A percentile compares a stretch with the other conserved stretches of the same genome.
Conservation (phyloP, 2,113 vertebrate species). For the Scolopax mira region DNA sequence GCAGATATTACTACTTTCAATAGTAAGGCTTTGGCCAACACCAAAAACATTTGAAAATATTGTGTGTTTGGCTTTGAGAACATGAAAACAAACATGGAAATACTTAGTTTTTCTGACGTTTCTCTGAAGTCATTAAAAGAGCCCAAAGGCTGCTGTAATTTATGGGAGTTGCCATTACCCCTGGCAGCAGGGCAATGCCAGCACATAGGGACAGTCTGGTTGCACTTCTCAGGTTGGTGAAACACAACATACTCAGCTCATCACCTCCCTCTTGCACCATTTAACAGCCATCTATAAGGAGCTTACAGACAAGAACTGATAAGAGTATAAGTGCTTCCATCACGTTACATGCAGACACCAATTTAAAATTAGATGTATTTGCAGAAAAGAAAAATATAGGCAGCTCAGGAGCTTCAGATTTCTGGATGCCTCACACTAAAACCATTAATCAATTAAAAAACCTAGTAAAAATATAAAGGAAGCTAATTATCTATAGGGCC, state of each 20-base stretch:
- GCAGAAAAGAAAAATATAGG: neutral
- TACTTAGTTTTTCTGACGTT: neutral
- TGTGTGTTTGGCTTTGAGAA: neutral
- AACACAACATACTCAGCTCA: neutral
- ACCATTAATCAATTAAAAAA: neutral
- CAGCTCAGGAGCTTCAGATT: neutral
- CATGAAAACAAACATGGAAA: neutral
- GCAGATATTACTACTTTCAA: neutral
- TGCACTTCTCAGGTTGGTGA: no score
- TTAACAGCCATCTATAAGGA: fast-evolving
- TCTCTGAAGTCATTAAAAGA: neutral
- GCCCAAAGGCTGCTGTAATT: neutral
- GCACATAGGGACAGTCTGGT: fast-evolving
- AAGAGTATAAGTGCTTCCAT: neutral
- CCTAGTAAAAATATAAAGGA: neutral
- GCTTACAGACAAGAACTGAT: neutral
- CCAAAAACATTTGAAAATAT: neutral
- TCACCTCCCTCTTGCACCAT: fast-evolving
- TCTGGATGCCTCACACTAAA: neutral
- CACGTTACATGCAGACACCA: neutral
- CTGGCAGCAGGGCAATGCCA: neutral
- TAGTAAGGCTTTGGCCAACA: neutral
- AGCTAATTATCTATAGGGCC: neutral
- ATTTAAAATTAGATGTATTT: neutral
- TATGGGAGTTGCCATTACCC: neutral